Evolutionary conservation across 2,113 vertebrate species (phyloP).

Genomic region (Vulpes lagopus): DNA sequence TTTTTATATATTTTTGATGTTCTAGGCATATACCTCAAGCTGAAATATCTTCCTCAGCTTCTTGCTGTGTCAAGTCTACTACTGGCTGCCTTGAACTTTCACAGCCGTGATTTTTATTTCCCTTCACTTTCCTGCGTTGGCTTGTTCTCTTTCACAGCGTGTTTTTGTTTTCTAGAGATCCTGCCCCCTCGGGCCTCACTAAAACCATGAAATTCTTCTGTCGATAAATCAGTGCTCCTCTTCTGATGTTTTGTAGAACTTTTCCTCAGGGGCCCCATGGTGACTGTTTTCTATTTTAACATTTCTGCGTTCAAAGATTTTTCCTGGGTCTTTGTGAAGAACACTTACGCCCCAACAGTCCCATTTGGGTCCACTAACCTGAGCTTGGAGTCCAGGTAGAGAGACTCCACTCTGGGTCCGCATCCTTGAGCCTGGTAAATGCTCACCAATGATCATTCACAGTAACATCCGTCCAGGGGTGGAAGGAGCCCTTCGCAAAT

Average conservation of each 20-base stretch:
- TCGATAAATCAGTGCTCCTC: background rate
- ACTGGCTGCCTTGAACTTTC: background rate
- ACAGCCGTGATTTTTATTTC: background rate
- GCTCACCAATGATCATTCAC: background rate
- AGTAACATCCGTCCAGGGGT: accelerated
- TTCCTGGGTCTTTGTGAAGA: background rate
- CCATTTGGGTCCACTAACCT: background rate
- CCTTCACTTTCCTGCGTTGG: background rate
- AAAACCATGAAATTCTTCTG: background rate
- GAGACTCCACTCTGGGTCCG: accelerated
- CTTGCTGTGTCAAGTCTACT: background rate
- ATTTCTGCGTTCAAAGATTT: background rate
- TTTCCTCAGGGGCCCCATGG: background rate
- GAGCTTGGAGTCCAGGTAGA: background rate
- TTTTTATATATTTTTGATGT: background rate
- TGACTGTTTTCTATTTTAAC: background rate
- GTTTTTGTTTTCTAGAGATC: background rate
- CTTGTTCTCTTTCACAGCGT: background rate
- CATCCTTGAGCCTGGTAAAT: background rate
- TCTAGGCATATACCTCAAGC: background rate
- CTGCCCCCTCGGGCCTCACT: background rate
- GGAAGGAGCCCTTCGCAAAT: background rate
- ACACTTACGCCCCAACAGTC: background rate
- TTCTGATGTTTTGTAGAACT: background rate
- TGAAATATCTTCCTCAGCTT: background rate